Percentiles rank a stretch among this genome's conserved stretches.
These are phyloP conservation scores for Procavia capensis DNA, from an alignment of 2,113 vertebrate genomes.

Conservation along the genomic window DNA sequence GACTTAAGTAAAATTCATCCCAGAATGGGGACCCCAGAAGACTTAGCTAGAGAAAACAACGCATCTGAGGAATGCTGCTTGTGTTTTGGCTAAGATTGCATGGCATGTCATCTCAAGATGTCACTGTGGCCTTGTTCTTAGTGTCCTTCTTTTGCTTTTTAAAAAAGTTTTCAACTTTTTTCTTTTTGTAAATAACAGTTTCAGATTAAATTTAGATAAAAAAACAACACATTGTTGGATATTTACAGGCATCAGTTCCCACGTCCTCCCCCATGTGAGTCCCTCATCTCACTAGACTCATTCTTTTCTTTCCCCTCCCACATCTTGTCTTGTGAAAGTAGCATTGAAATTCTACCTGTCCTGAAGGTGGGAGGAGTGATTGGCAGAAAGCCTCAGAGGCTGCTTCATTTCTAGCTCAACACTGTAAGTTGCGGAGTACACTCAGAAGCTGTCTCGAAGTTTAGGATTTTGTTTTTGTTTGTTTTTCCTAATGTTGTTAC, in stretches of 20 bases:
- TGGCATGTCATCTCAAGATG: background rate
- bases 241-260: background rate
- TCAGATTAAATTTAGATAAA: background rate
- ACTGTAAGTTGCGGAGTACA: background rate
- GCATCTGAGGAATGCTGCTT: background rate
- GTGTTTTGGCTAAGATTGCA: background rate
- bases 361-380: background rate
- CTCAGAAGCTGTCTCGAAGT: background rate
- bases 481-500: background rate
- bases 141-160: no score
- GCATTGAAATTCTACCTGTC: conserved; percentile 1
- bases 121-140: background rate
- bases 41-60: background rate
- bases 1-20: background rate
- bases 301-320: background rate
- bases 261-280: fast-evolving
- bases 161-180: background rate
- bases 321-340: background rate
- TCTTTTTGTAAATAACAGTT: background rate
- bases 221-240: background rate
- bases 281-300: background rate
- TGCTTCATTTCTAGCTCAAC: background rate
- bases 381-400: background rate
- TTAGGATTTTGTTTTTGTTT: background rate
- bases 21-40: background rate